A percentile compares a stretch with the other conserved stretches of the same genome.
phyloP scores from a whole-genome alignment of 2,113 vertebrate species.

The Pycnonotus jocosus region DNA sequence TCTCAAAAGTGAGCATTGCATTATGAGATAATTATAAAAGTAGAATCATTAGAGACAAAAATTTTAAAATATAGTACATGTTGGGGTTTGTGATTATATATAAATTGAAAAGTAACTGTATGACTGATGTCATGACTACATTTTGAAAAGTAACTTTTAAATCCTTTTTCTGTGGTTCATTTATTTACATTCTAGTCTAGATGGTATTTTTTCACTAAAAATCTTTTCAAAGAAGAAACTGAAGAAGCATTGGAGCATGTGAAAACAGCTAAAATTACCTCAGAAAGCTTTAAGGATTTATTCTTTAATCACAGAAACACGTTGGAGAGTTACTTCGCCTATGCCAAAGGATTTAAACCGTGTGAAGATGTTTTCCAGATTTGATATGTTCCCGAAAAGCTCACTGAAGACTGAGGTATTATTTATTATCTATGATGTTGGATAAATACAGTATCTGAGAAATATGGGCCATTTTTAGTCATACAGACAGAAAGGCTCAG shows the following conservation, averaged over 20 bases:
- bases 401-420: conserved; percentile 78
- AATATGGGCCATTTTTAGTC: neutral
- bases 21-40: neutral
- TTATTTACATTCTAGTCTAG: conserved; percentile 58
- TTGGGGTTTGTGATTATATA: neutral
- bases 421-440: neutral
- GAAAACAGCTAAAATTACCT: conserved; percentile 60
- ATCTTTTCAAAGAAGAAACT: conserved; percentile 75
- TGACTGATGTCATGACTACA: neutral
- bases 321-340: conserved; percentile 53
- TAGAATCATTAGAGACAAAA: neutral
- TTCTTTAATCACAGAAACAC: conserved; percentile 71
- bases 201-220: conserved; percentile 71
- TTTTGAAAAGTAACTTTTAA: neutral
- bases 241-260: conserved; percentile 76
- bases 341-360: conserved; percentile 48
- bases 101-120: neutral
- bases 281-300: conserved; percentile 70
- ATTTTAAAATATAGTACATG: neutral
- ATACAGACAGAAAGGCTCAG: neutral
- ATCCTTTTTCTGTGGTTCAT: neutral
- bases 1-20: neutral
- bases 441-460: neutral
- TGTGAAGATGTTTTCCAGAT: conserved; percentile 80
- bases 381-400: conserved; percentile 70